Evolutionary conservation across 1,140 invertebrate species (phyloP).

Genomic region (Pseudomyrmex dendroicus): DNA sequence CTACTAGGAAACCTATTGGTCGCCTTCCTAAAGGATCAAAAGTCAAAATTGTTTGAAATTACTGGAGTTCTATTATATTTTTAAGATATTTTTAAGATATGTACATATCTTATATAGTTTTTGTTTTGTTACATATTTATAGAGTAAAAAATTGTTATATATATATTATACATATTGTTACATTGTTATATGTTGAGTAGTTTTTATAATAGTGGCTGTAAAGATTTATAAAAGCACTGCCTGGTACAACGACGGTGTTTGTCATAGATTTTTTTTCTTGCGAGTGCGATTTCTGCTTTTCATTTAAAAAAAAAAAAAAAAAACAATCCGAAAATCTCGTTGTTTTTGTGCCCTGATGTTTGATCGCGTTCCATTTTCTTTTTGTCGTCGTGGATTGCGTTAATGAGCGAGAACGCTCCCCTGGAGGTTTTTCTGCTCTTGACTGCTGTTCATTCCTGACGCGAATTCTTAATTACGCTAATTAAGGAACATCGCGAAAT

Average conservation of each 20-base stretch:
- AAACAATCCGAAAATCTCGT: too few species aligned
- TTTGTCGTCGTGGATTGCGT: slow-evolving; percentile 29
- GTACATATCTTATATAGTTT: neutral
- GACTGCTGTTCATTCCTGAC: neutral
- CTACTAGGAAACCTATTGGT: too few species aligned
- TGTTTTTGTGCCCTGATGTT: neutral
- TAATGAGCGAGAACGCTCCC: neutral
- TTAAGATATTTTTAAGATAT: neutral
- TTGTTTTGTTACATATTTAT: neutral
- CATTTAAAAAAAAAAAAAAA: too few species aligned
- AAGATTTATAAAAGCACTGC: slow-evolving; percentile 10
- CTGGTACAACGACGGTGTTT: neutral
- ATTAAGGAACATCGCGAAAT: neutral
- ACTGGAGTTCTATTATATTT: too few species aligned
- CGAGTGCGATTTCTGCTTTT: neutral
- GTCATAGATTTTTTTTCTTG: neutral
- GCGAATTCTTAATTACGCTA: neutral
- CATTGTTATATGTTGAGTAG: neutral
- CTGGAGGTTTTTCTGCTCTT: neutral
- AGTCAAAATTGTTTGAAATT: too few species aligned
- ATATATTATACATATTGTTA: neutral
- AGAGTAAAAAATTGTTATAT: slow-evolving; percentile 3
- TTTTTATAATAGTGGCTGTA: neutral
- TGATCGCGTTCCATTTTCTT: slow-evolving; percentile 28
- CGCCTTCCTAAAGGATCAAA: too few species aligned